These are phyloP conservation scores for Caenorhabditis sp. DNA, from an alignment of 2,888 invertebrate species.

Conservation along the genomic window DNA sequence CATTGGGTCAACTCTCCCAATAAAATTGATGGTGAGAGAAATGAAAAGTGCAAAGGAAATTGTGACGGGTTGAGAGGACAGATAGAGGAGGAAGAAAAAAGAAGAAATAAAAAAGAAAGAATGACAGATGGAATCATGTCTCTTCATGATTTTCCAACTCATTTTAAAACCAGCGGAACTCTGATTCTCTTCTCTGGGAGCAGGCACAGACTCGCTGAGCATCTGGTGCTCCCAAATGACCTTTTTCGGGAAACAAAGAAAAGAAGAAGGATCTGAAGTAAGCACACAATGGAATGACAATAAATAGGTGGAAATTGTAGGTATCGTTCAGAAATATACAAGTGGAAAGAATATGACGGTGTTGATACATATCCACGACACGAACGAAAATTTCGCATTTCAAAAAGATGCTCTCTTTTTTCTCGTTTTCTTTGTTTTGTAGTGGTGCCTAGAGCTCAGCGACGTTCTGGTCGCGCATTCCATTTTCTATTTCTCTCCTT, in stretches of 20 bases:
- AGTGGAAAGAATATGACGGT: slow-evolving; percentile 8
- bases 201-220: not conserved
- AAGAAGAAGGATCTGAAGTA: not conserved
- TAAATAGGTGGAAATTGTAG: not conserved
- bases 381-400: slow-evolving; percentile 32
- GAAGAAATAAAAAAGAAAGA: slow-evolving; percentile 22
- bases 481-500: slow-evolving; percentile 5
- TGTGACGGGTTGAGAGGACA: slow-evolving; percentile 34
- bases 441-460: slow-evolving; percentile 18
- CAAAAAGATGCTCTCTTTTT: slow-evolving; percentile 13
- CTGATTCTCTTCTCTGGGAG: slow-evolving; percentile 9
- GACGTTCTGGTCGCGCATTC: slow-evolving; percentile 23
- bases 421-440: slow-evolving; percentile 29
- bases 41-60: slow-evolving; percentile 35
- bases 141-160: slow-evolving; percentile 41
- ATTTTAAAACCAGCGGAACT: slow-evolving; percentile 39
- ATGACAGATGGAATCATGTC: slow-evolving; percentile 55
- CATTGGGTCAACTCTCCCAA: slow-evolving; percentile 26
- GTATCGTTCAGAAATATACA: slow-evolving; percentile 11
- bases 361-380: not conserved
- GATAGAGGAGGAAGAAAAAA: not conserved
- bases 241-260: slow-evolving; percentile 12
- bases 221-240: slow-evolving; percentile 22
- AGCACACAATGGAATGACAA: slow-evolving; percentile 8
- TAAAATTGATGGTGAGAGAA: slow-evolving; percentile 30